Percentiles rank a stretch among this genome's conserved stretches.
Conservation (phyloP, 2,888 invertebrate genomes). For the Cephus spinipes region DNA sequence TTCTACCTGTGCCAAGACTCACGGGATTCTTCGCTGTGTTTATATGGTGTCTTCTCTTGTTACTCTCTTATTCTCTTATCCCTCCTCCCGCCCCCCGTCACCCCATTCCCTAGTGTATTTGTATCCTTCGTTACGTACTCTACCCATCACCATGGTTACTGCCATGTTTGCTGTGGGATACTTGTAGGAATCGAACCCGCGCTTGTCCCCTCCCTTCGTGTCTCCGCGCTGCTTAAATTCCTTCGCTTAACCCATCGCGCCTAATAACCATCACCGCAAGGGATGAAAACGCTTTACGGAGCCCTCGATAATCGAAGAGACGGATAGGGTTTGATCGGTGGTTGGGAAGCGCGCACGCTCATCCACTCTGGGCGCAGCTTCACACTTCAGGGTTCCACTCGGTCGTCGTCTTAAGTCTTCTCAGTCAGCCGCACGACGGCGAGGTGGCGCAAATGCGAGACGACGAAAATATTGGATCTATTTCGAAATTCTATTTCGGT, state of each 20-base stretch:
- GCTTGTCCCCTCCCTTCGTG: conserved; percentile 12
- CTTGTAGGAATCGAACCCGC: conserved; percentile 65
- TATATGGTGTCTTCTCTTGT: conserved; percentile 63
- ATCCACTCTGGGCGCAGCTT: background rate
- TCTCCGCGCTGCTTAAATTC: background rate
- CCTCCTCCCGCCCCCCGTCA: too few species aligned
- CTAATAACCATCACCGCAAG: background rate
- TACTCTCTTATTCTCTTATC: too few species aligned
- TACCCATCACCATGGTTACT: conserved; percentile 44
- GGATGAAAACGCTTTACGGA: background rate
- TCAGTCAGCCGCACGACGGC: conserved; percentile 26
- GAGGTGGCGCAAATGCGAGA: conserved; percentile 64
- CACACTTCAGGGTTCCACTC: background rate
- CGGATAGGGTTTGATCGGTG: background rate
- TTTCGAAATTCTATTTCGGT: conserved; percentile 67
- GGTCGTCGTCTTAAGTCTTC: background rate
- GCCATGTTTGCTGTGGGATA: conserved; percentile 62
- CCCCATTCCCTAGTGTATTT: conserved; percentile 39
- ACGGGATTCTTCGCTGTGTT: conserved; percentile 59
- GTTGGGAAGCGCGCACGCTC: background rate
- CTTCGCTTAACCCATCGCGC: background rate
- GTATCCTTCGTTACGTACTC: conserved; percentile 51
- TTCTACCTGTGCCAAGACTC: conserved; percentile 45
- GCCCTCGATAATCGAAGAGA: background rate
- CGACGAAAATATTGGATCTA: conserved; percentile 67